phyloP scores from a whole-genome alignment of 1,140 invertebrate species.

The Orchesella cincta region DNA sequence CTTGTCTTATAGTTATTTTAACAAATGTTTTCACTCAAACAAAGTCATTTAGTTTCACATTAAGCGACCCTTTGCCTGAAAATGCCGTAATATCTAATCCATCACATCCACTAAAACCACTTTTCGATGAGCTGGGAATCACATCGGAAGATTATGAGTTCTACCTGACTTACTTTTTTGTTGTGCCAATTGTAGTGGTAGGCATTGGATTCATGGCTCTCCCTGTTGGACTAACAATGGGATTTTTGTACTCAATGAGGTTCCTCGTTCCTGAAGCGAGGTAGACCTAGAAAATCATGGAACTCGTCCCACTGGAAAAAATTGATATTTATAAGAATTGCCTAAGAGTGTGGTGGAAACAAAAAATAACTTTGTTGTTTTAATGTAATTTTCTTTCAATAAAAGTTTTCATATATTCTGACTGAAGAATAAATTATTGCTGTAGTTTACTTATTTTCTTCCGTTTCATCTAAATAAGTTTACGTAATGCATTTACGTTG shows the following conservation, averaged over 20 bases:
- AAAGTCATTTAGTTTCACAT: neutral
- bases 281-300: neutral
- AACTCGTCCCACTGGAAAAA: neutral
- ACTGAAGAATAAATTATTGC: no score
- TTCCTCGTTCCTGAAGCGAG: neutral
- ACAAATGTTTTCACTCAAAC: neutral
- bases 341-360: conserved; percentile 5
- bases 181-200: neutral
- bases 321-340: neutral
- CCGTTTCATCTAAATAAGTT: no score
- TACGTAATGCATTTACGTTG: no score
- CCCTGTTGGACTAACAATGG: neutral
- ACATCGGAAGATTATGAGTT: neutral
- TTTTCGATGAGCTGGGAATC: neutral
- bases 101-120: neutral
- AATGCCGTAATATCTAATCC: neutral
- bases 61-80: neutral
- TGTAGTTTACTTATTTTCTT: no score
- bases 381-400: no score
- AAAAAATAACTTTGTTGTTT: no score
- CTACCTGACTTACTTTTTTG: neutral
- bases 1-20: neutral
- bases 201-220: neutral
- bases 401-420: no score
- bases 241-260: neutral